A percentile compares a stretch with the other conserved stretches of the same genome.
These are phyloP conservation scores for Stenurella melanura DNA, from an alignment of 2,888 invertebrate genomes.

Conservation along the genomic window DNA sequence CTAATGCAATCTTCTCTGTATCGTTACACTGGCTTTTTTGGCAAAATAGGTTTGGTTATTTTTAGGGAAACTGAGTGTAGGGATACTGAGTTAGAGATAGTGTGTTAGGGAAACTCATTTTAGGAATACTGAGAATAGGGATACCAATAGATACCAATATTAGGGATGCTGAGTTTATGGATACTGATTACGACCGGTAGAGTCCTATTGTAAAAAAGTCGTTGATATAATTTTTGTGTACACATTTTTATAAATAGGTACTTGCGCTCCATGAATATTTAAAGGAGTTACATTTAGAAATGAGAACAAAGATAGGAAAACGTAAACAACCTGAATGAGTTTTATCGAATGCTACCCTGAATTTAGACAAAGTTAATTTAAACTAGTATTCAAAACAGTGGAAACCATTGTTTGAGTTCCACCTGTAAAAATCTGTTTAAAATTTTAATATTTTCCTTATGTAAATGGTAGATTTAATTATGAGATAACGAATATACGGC, in stretches of 20 bases:
- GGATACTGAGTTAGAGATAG: no score
- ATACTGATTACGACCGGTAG: no score
- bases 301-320: neutral
- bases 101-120: no score
- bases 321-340: conserved; percentile 23
- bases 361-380: conserved; percentile 26
- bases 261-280: conserved; percentile 26
- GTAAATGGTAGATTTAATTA: conserved; percentile 66
- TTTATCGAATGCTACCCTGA: conserved; percentile 23
- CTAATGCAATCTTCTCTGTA: no score
- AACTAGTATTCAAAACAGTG: conserved; percentile 23
- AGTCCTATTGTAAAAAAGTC: conserved; percentile 4
- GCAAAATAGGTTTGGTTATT: no score
- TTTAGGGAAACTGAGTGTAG: no score
- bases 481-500: conserved; percentile 65
- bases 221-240: conserved; percentile 24
- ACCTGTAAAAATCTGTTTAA: conserved; percentile 37
- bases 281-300: conserved; percentile 15
- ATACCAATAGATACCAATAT: no score
- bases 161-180: no score
- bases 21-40: no score
- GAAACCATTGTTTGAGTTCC: conserved; percentile 21
- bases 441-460: conserved; percentile 58
- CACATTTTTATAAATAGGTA: conserved; percentile 24
- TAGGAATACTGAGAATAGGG: no score